phyloP scores from a whole-genome alignment of 2,113 vertebrate species.

The Mirounga angustirostris region DNA sequence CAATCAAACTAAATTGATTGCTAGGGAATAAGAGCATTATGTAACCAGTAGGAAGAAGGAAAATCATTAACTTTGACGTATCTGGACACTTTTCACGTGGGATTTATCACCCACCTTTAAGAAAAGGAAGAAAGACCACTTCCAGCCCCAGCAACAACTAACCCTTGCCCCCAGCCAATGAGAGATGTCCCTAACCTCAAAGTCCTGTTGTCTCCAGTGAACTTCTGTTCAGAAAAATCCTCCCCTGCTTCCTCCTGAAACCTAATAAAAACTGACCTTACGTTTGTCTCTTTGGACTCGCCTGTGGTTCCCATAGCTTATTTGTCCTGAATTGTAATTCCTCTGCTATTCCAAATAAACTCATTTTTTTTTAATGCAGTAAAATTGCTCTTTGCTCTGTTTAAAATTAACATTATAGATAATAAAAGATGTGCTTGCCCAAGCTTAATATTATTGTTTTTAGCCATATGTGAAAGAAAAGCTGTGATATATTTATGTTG shows the following conservation, averaged over 20 bases:
- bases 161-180: background rate
- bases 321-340: background rate
- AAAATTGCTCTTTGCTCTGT: background rate
- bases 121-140: background rate
- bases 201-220: background rate
- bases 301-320: background rate
- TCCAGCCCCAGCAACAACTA: background rate
- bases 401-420: background rate
- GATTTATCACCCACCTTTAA: background rate
- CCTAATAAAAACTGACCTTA: background rate
- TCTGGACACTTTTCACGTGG: background rate
- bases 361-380: background rate
- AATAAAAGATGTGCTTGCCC: conserved; percentile 36
- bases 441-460: conserved; percentile 60
- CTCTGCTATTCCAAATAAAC: background rate
- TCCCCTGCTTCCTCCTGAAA: background rate
- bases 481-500: background rate
- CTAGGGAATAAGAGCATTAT: too few relatives aligned
- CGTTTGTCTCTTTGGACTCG: background rate
- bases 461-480: conserved; percentile 4
- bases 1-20: too few relatives aligned
- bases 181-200: background rate
- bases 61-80: background rate
- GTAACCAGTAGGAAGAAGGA: background rate
- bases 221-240: background rate